Evolutionary conservation across 2,888 invertebrate species (phyloP).

Genomic region (Heliconius cydno): DNA sequence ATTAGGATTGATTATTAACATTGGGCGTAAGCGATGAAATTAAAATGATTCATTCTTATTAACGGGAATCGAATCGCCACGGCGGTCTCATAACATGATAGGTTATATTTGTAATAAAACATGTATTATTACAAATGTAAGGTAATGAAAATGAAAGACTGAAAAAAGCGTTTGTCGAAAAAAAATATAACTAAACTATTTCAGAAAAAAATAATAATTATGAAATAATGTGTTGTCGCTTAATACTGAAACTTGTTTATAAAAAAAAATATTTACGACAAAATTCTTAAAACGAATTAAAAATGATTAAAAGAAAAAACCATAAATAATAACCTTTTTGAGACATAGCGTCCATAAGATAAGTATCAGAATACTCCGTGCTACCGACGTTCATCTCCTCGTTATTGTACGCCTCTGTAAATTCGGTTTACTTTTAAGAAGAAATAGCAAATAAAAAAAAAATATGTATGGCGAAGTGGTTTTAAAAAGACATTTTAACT

Average conservation of each 20-base stretch:
- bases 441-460: not conserved
- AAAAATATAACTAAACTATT: not conserved
- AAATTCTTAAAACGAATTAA: conserved; percentile 40
- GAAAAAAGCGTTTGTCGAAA: no score
- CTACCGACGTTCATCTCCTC: conserved; percentile 32
- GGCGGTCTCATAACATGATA: not conserved
- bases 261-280: not conserved
- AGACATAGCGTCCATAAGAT: conserved; percentile 38
- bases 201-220: not conserved
- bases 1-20: no score
- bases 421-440: not conserved
- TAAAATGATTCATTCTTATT: no score
- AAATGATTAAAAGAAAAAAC: not conserved
- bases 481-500: not conserved
- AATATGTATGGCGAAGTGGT: not conserved
- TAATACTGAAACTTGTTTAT: not conserved
- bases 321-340: conserved; percentile 37
- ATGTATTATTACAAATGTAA: not conserved
- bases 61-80: no score
- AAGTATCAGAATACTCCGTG: conserved; percentile 35
- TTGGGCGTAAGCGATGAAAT: no score
- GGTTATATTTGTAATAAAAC: not conserved
- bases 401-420: conserved; percentile 34
- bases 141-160: not conserved
- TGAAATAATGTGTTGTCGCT: not conserved